Percentiles rank a stretch among this genome's conserved stretches.
These are phyloP conservation scores for Drosophila tanythrix DNA, from an alignment of 2,888 invertebrate species.

Conservation along the genomic window DNA sequence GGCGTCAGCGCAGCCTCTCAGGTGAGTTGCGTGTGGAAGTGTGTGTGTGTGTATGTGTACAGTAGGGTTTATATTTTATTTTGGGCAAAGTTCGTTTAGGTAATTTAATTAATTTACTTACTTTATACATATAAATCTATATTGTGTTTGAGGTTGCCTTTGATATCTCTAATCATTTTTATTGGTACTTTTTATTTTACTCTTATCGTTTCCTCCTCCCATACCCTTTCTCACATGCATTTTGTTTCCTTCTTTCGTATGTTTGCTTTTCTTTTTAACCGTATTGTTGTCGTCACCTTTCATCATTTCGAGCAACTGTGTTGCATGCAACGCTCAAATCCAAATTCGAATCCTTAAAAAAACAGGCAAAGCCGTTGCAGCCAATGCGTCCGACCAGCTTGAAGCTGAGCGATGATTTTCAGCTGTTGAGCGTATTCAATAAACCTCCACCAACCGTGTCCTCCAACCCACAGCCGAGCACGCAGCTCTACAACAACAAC, in stretches of 20 bases:
- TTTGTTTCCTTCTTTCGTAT: conserved; percentile 37
- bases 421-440: conserved; percentile 60
- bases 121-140: conserved; percentile 2
- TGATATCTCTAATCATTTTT: conserved; percentile 46
- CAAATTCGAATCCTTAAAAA: conserved; percentile 7
- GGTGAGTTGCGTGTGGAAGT: conserved; percentile 70
- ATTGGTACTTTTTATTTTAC: conserved; percentile 44
- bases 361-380: conserved; percentile 43
- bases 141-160: conserved; percentile 24
- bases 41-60: conserved; percentile 2
- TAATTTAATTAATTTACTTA: conserved; percentile 17
- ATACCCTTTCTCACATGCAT: conserved; percentile 41
- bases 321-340: conserved; percentile 61
- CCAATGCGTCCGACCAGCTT: conserved; percentile 73
- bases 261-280: conserved; percentile 15
- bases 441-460: conserved; percentile 47
- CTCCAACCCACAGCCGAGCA: conserved; percentile 51
- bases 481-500: conserved; percentile 40
- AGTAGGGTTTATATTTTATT: conserved; percentile 1
- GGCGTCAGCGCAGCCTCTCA: conserved; percentile 81
- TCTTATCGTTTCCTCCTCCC: conserved; percentile 36
- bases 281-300: conserved; percentile 29
- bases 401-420: conserved; percentile 59
- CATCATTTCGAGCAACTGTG: conserved; percentile 50
- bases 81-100: conserved; percentile 24